phyloP scores from a whole-genome alignment of 2,888 invertebrate species.

The Philhelius pedissequus region DNA sequence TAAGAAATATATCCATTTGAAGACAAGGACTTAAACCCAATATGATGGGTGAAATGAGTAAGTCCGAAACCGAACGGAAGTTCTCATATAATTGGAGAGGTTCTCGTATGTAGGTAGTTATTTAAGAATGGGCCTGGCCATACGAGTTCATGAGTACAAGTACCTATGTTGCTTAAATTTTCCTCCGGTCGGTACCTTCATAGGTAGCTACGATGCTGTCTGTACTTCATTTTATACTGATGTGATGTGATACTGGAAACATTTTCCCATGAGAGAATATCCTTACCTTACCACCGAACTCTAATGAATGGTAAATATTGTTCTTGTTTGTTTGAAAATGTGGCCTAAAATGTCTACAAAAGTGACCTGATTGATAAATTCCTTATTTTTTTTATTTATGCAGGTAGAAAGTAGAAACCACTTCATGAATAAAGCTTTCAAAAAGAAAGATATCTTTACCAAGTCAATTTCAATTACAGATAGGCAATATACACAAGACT shows the following conservation, averaged over 20 bases:
- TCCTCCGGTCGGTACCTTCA: neutral
- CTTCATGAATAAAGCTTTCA: neutral
- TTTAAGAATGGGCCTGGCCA: slow-evolving; percentile 7
- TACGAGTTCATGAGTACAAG: slow-evolving; percentile 11
- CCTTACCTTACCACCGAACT: slow-evolving; percentile 17
- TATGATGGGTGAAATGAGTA: slow-evolving; percentile 5
- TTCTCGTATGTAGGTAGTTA: neutral
- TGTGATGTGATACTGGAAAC: neutral
- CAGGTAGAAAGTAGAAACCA: neutral
- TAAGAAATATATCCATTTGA: slow-evolving; percentile 60
- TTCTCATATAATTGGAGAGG: neutral
- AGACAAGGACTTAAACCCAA: slow-evolving; percentile 59
- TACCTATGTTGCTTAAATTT: slow-evolving; percentile 29
- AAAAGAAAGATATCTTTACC: neutral
- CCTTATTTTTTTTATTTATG: neutral
- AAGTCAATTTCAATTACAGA: slow-evolving; percentile 7
- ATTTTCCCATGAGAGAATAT: slow-evolving; percentile 2
- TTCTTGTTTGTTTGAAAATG: slow-evolving; percentile 42
- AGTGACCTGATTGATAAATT: slow-evolving; percentile 17
- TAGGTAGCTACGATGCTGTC: neutral
- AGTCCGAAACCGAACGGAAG: neutral
- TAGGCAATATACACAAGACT: neutral
- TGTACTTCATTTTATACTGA: too few relatives aligned
- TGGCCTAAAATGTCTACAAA: slow-evolving; percentile 18
- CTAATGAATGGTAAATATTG: slow-evolving; percentile 65